These are phyloP conservation scores for Mactromeris polynyma DNA, from an alignment of 2,888 invertebrate genomes.

Conservation along the genomic window DNA sequence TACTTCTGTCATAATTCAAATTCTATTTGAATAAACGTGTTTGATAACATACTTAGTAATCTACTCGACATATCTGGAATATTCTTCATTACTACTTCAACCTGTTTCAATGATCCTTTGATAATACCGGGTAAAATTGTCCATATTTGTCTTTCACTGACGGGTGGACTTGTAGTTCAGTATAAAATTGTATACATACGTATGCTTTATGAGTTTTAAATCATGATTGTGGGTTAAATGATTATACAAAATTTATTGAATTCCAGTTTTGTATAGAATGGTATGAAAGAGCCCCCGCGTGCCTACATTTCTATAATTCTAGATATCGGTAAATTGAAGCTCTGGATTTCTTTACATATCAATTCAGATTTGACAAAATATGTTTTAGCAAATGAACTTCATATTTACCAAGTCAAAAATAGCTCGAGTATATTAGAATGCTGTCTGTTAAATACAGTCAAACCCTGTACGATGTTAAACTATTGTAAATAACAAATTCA, in stretches of 20 bases:
- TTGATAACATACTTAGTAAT: not conserved
- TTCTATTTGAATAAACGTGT: not conserved
- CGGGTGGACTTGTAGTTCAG: not conserved
- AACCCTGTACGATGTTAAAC: not conserved
- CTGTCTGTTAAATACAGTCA: not conserved
- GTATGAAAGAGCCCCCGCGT: not conserved
- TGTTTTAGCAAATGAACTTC: not conserved
- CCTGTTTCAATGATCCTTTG: not conserved
- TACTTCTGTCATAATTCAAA: not conserved
- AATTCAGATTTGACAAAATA: not conserved
- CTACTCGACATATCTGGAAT: not conserved
- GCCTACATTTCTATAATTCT: not conserved
- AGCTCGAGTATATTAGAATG: not conserved
- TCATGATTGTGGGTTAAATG: not conserved
- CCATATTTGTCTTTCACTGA: not conserved
- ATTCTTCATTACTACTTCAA: not conserved
- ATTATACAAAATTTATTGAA: conserved; percentile 5
- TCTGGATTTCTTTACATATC: not conserved
- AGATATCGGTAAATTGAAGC: not conserved
- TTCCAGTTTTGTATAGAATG: not conserved
- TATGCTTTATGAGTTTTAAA: not conserved
- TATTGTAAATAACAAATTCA: too few relatives aligned
- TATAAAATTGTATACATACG: not conserved
- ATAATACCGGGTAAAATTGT: not conserved
- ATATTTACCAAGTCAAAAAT: not conserved